Base-by-base conservation (phyloP, 2,113 vertebrate species). In the Leptodactylus fuscus region DNA sequence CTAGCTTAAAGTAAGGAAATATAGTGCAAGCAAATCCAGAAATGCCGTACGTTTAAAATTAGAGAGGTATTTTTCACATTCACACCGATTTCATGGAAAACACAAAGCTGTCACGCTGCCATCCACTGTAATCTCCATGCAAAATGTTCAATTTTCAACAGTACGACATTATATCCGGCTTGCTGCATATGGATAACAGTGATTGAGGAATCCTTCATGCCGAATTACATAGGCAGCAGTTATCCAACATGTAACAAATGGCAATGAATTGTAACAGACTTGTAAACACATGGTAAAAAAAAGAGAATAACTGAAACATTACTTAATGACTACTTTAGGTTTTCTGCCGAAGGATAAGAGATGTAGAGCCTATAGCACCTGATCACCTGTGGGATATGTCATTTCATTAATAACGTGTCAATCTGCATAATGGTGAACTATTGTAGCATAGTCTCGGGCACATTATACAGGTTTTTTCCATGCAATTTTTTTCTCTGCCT, bases 61-160 rank as follows among this genome's bases (percentile, higher is more conserved):
- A 70, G 67, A 80, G 62, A 41, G 79, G 67, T 85, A 70, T 85
- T 85, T 81, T 85, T 80, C 84, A 85, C 77, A 85, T 85, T 85
- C 76, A 81, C 67, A 85, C 36, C 32, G 38, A 85, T 85, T 85
- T 73, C 84, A 85, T 73, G 76, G 84, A 70, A 85, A 80, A 60
- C 51, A 67, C 77, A 80, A 36, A 85, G 51, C 49, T 81, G 84
- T 81, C 77, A 58, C 67, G 27, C 84, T 60, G 76, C 84, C 77
- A 80, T 80, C 38, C 77, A 73, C 84, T 80, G 77, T 85, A 85
- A 85, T 85, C 84, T 73, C 84, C 84, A 85, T 85, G 84, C 65
- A 73, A 85, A 85, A 85, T 85, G 48, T 60, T 60, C 65, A 51
- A 85, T 85, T 85, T 85, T 85, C 84, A 85, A 85, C 84, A 85